A percentile compares a stretch with the other conserved stretches of the same genome.
phyloP scores from a whole-genome alignment of 2,888 invertebrate species.

The Agonum fuliginosum region DNA sequence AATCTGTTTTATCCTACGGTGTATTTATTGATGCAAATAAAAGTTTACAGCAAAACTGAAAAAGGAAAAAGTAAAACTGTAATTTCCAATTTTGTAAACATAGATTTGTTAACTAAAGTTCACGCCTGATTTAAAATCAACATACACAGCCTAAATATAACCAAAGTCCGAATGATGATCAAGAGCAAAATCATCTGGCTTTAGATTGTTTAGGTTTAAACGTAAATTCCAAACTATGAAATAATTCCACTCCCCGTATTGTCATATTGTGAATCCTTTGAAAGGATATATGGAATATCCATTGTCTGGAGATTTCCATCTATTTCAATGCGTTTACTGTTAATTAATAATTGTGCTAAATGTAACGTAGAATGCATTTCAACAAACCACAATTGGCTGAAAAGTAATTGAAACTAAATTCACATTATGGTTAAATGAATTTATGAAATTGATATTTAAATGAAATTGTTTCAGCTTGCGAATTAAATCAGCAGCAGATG shows the following conservation, averaged over 20 bases:
- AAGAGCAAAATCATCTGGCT: neutral
- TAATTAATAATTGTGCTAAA: neutral
- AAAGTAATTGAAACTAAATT: conserved; percentile 32
- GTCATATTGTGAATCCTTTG: neutral
- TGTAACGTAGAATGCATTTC: neutral
- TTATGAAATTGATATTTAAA: conserved; percentile 40
- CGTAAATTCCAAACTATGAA: neutral
- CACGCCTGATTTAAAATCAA: neutral
- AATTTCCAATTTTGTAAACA: neutral
- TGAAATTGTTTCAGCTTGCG: conserved; percentile 13
- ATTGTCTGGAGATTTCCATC: conserved; percentile 16
- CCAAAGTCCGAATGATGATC: neutral
- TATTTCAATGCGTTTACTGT: conserved; percentile 9
- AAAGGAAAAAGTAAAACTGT: neutral
- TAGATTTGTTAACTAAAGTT: neutral
- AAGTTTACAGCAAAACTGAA: neutral
- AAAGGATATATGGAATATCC: neutral
- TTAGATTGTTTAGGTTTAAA: neutral
- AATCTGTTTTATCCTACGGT: too few species aligned
- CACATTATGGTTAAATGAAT: conserved; percentile 27
- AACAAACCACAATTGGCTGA: neutral
- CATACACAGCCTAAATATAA: neutral
- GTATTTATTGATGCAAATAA: too few species aligned
- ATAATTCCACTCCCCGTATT: neutral
- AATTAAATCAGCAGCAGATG: conserved; percentile 30